A percentile compares a stretch with the other conserved stretches of the same genome.
Conservation (phyloP, 2,888 invertebrate genomes). For the Acanthococcus lagerstroemiae region DNA sequence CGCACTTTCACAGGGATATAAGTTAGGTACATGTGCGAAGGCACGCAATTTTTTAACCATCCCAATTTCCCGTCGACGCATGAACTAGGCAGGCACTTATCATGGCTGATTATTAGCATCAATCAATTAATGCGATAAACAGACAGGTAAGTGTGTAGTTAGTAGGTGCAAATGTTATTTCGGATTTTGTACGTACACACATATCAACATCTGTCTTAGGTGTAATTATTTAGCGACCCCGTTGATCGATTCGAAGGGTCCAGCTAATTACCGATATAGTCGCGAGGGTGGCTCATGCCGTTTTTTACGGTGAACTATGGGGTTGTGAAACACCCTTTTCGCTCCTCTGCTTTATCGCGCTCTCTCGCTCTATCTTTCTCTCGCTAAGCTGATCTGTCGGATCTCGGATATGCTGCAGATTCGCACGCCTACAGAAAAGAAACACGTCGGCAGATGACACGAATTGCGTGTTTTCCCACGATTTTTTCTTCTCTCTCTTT, state of each 20-base stretch:
- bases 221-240: conserved; percentile 6
- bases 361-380: background rate
- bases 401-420: conserved; percentile 23
- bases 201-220: background rate
- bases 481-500: conserved; percentile 12
- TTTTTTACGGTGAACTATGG: conserved; percentile 17
- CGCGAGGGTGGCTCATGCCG: conserved; percentile 14
- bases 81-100: too few species aligned
- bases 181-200: too few species aligned
- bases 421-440: conserved; percentile 19
- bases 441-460: conserved; percentile 25
- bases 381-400: conserved; percentile 19
- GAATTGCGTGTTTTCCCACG: conserved; percentile 29
- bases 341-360: background rate
- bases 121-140: too few species aligned
- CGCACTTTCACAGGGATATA: too few species aligned
- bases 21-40: too few species aligned
- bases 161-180: conserved; percentile 5
- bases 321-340: background rate
- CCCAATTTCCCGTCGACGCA: too few species aligned
- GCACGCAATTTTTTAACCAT: too few species aligned
- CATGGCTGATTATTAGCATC: too few species aligned
- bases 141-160: background rate
- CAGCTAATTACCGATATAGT: background rate
- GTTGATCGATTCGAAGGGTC: conserved; percentile 1